Base-by-base conservation (phyloP, 2,888 invertebrate genomes). In the Psylliodes chrysocephalus region DNA sequence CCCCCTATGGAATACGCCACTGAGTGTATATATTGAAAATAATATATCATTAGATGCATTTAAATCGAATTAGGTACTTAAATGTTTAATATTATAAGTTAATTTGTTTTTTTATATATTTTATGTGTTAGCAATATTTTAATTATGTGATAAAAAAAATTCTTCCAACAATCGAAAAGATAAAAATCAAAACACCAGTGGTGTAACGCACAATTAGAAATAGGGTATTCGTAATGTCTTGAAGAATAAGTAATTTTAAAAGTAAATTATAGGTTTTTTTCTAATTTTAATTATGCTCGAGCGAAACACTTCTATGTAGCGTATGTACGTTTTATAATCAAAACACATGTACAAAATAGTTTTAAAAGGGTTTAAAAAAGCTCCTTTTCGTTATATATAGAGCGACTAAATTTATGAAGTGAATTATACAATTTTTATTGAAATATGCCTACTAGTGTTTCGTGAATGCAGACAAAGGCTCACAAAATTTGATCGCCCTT, bases 191-290 rank as follows among this genome's bases (percentile, higher is more conserved):
- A 49, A 38, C 59, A 59, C 38, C 59, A 59, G 40, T 51, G 59
- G 59, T 49, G 40, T 51, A 59, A 59, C 59, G 49, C 59, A 51
- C 59, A 49, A 59, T 49, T 59, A 59, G 49, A 59, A 49, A 49
- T 49, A 59, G 59, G n/a, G 33, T 2, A 49, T 59, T 49, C 38
- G 49, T 47, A 56, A 19, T 19, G 22, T 53, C 38, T 18, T 49
- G 28, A 30, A 28, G 15, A 49, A 25, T 49, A 49, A 49, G 49
- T 28, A 49, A 42, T 42, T 42, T 42, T 42, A 25, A 22, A 46
- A 14, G 28, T 12, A 47, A 47, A 47, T 22, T 47, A 22, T 22
- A 47, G 25, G 47, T 47, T 47, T 25, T 42, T 12, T 2, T 42
- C 2, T 8, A 14, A 14, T 44, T 49, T 25, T 49, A 30, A 49